Evolutionary conservation across 2,797 vertebrate species (phyloP).

Genomic region (Cynopterus sphinx): DNA sequence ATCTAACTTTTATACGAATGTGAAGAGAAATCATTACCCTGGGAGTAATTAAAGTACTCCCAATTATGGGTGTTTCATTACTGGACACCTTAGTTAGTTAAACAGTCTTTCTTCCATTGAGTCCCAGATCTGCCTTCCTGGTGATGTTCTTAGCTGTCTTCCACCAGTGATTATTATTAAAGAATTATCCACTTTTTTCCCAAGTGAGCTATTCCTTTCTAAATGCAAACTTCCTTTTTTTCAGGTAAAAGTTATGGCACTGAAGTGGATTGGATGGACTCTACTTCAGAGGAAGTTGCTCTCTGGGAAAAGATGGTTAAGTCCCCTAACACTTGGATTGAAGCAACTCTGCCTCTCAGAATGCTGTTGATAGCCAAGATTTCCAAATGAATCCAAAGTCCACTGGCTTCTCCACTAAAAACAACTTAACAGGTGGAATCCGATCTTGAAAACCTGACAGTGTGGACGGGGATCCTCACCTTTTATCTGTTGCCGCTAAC

Average conservation of each 20-base stretch:
- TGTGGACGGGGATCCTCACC: neutral
- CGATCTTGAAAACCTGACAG: neutral
- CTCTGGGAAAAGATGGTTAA: constrained; percentile 94
- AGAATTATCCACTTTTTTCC: neutral
- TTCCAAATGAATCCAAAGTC: constrained; percentile 81
- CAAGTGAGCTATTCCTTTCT: neutral
- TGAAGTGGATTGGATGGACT: constrained; percentile 96
- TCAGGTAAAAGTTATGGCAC: constrained; percentile 94
- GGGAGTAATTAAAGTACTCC: neutral
- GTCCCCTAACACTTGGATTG: constrained; percentile 91
- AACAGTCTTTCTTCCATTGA: neutral
- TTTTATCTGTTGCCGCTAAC: neutral
- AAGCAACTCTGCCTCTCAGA: constrained; percentile 92
- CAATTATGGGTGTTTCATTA: neutral
- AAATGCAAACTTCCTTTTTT: neutral
- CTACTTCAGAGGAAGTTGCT: constrained; percentile 88
- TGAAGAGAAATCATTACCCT: neutral
- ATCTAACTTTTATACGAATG: neutral
- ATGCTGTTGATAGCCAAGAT: constrained; percentile 91
- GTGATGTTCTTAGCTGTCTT: neutral
- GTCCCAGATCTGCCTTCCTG: neutral
- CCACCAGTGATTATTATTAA: neutral
- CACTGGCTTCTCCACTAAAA: neutral
- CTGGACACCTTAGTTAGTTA: neutral
- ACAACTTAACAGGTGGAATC: neutral